Base-by-base conservation (phyloP, 2,113 vertebrate species). In the Ageneiosus marmoratus region DNA sequence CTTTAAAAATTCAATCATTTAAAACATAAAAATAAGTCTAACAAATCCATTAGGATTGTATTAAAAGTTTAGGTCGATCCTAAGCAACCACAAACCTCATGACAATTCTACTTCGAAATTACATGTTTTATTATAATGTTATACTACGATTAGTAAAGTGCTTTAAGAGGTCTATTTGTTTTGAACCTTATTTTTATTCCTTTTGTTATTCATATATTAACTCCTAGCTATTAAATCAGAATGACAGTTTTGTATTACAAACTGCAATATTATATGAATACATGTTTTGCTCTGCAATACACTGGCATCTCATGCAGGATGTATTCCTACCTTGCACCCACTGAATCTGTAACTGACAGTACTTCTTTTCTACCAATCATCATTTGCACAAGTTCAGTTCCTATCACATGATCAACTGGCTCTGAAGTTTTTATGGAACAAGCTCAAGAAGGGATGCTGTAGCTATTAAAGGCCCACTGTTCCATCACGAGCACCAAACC, bases 101-200 rank as follows among this genome's bases (percentile, higher is more conserved):
- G 9, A 51, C 46, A 51, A 32, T 16, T 48, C 5, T 27, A n/a
- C 22, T 46, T 20, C 0, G 32, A 50, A 51, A 11, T 27, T 18
- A 41, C 3, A 15, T 48, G 46, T 50, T 50, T 73, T 74, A 27
- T 20, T 22, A 12, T 7, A 55, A 34, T 34, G 11, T 55, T 76
- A 76, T 13, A 37, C 29, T 24, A 34, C 13, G 29, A 55, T 76
- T 76, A 55, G 73, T 76, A 76, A 55, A 76, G 73, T 76, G 73
- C 73, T 76, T 34, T 7, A 55, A 76, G 73, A 55, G 12, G 12
- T 32, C 29, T 55, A 34, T 34, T 5, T 16, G 73, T 16, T 76
- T 55, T n/a, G 29, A 4, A 53, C 18, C 32, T 34, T 32, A 34
- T 20, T 69, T 44, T 22, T 24, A 69, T 20, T 37, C 7, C 32